Base-by-base conservation (phyloP, 2,113 vertebrate species). In the Steatornis caripensis region DNA sequence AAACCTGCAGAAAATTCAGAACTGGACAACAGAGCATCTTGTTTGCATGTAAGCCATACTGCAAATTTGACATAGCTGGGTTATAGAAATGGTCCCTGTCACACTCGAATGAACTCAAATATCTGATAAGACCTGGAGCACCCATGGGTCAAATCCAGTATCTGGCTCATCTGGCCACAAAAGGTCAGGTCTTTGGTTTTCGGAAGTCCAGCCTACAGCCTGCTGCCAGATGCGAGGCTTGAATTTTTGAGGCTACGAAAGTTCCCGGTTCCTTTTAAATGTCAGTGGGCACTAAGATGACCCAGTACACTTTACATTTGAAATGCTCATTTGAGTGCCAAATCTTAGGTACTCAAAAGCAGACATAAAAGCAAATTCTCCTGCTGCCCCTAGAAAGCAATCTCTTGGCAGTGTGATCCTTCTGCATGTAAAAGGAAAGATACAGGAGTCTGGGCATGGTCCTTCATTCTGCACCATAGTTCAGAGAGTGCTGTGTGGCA, bases 81-180 rank as follows among this genome's bases (percentile, higher is more conserved):
- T 9, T 51, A n/a, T n/a, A 79, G n/a, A 54, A 75, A 51, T n/a
- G 16, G 19, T 58, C 17, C 5, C 46, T 87, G 53, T 58, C 51
- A 70, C 24, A 37, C 29, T 88, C 24, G 82, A 27, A 70, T 57
- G n/a, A 80, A 62, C 26, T 86, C 23, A 34, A 57, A 32, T 12
- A 76, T 19, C 58, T 72, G 53, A 14, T 82, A 82, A 75, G 32
- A 58, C 9, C 20, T 37, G 43, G 16, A 90, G 29, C 9, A 76
- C 13, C 29, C 1, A 0, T 19, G 5, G 15, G 11, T 76, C 39
- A 88, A 55, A 39, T 21, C 15, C 45, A 1, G 3, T 20, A 13
- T 55, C 34, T 82, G 65, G 29, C 21, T 90, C 9, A 60, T 53
- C 27, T 83, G 29, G 23, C n/a, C 37, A 58, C 32, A 76, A 70